Conservation (phyloP, 2,888 invertebrate genomes). For the Coremacera marginata region DNA sequence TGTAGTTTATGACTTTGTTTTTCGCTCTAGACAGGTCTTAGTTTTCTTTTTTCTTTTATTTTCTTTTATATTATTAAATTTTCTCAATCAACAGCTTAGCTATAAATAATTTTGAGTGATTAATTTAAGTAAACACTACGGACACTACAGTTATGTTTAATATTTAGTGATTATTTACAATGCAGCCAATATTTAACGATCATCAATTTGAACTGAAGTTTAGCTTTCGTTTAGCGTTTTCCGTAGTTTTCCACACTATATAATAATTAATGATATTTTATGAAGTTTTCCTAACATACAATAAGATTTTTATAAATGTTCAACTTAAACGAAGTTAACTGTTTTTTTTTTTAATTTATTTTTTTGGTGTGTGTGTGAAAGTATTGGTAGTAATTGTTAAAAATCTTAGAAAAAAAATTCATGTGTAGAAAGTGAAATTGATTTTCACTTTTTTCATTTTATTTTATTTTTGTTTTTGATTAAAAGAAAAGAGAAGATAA, state of each 20-base stretch:
- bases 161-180: background rate
- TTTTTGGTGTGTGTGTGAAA: background rate
- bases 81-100: background rate
- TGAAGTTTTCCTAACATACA: background rate
- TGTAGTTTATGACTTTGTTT: background rate
- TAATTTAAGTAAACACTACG: conserved; percentile 1
- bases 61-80: background rate
- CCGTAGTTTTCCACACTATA: background rate
- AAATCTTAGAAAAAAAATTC: background rate
- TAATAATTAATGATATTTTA: conserved; percentile 26
- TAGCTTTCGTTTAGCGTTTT: background rate
- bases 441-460: background rate
- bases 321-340: conserved; percentile 15
- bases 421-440: conserved; percentile 5
- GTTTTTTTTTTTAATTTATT: background rate
- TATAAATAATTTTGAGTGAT: background rate
- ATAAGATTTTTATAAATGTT: conserved; percentile 12
- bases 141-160: background rate
- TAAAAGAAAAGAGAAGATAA: background rate
- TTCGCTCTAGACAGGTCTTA: background rate
- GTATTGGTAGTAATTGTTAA: conserved; percentile 18
- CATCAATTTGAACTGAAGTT: background rate
- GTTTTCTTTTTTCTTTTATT: background rate
- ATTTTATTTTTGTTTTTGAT: background rate
- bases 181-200: background rate